These are phyloP conservation scores for Macaca mulatta DNA, from an alignment of 2,113 vertebrate genomes.

Conservation along the genomic window DNA sequence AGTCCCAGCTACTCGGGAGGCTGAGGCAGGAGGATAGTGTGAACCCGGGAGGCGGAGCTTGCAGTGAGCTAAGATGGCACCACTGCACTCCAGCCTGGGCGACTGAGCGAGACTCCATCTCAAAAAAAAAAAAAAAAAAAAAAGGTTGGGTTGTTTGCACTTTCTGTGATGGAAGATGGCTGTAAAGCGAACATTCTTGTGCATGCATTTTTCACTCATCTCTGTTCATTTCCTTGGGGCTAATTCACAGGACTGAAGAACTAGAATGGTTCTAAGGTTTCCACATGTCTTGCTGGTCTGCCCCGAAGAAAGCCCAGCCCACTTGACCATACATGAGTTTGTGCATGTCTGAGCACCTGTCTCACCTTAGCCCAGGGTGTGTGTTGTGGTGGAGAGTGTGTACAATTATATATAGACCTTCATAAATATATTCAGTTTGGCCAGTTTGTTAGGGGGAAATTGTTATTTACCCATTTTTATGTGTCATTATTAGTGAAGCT, in stretches of 20 bases:
- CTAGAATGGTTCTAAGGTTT: rapidly evolving
- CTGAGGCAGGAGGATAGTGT: too few species aligned
- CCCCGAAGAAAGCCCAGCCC: neutral
- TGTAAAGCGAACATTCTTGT: rapidly evolving
- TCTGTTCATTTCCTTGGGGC: rapidly evolving
- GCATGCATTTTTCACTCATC: rapidly evolving
- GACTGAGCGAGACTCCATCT: too few species aligned
- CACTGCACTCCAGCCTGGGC: too few species aligned
- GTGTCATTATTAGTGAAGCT: too few species aligned
- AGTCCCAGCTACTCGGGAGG: too few species aligned
- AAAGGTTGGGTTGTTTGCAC: too few species aligned
- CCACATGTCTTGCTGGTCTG: rapidly evolving
- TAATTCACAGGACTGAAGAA: neutral
- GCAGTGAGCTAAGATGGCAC: too few species aligned
- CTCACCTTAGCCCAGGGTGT: neutral
- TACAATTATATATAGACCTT: neutral
- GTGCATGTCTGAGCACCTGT: neutral
- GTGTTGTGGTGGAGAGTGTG: too few species aligned
- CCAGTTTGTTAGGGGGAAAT: neutral
- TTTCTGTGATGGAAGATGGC: rapidly evolving
- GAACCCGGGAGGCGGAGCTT: too few species aligned
- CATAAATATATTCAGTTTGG: neutral
- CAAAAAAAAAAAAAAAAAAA: too few species aligned
- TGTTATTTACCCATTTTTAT: rapidly evolving
- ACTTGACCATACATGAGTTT: rapidly evolving